Conservation (phyloP, 2,797 vertebrate genomes). For the Thaleichthys pacificus region DNA sequence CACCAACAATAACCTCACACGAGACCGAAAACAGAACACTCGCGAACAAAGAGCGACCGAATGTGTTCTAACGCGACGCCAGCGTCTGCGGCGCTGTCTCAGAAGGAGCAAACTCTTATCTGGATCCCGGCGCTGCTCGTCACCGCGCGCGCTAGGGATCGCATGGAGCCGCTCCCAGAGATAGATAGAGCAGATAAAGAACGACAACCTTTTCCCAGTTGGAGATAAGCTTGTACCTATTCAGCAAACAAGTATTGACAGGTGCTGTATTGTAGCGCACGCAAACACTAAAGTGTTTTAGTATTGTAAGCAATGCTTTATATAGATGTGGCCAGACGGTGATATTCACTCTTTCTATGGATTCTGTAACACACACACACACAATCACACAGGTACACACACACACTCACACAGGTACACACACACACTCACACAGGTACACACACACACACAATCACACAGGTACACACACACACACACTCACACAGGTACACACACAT, state of each 20-base stretch:
- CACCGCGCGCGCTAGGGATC: not conserved
- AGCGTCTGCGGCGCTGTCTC: no score
- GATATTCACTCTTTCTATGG: not conserved
- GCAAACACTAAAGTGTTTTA: no score
- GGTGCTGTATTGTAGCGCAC: not conserved
- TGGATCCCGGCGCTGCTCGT: not conserved
- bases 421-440: not conserved
- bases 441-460: not conserved
- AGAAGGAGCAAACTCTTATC: not conserved
- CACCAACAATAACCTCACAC: not conserved
- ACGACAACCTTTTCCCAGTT: conserved; percentile 18
- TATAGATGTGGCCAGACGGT: no score
- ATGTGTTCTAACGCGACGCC: not conserved
- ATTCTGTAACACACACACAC: not conserved
- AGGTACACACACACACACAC: not conserved
- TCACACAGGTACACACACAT: not conserved
- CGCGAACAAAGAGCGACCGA: not conserved
- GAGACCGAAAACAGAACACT: not conserved
- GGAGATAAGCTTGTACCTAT: conserved; percentile 30
- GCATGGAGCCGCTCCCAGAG: not conserved
- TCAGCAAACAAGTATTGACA: conserved; percentile 26
- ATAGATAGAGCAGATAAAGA: conserved; percentile 29
- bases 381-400: conserved; percentile 3
- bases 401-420: no score
- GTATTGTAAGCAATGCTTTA: no score